phyloP scores from a whole-genome alignment of 2,113 vertebrate species.

The Colossoma macropomum region DNA sequence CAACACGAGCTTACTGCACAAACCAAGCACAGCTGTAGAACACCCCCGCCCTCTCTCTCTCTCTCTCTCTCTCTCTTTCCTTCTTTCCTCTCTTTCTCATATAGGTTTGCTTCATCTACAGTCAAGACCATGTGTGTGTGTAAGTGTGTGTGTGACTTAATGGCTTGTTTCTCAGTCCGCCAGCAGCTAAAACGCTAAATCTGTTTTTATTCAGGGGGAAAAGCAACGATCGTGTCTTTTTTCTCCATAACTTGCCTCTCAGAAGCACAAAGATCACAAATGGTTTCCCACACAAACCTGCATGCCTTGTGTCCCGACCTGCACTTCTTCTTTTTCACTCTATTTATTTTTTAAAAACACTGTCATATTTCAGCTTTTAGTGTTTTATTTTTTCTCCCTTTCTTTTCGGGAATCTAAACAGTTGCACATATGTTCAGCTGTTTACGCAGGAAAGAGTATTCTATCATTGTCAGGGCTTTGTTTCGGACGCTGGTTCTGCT shows the following conservation, averaged over 20 bases:
- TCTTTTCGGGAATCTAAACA: constrained; percentile 37
- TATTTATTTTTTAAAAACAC: not conserved
- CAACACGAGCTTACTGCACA: constrained; percentile 70
- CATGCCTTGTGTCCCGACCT: not conserved
- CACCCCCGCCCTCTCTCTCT: not conserved
- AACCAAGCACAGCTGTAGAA: constrained; percentile 73
- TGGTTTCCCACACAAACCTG: not conserved
- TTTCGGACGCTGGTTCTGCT: not conserved
- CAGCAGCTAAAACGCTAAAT: constrained; percentile 42
- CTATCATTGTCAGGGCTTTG: not conserved
- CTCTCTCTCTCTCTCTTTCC: not conserved
- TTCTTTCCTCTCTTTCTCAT: not conserved
- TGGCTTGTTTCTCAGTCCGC: constrained; percentile 34
- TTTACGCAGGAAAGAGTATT: not conserved
- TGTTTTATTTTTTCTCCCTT: constrained; percentile 45
- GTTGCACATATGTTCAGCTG: not conserved
- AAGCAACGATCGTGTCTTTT: constrained; percentile 22
- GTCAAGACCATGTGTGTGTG: constrained; percentile 51
- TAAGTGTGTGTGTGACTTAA: constrained; percentile 32
- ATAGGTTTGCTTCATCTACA: constrained; percentile 37
- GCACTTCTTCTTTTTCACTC: not conserved
- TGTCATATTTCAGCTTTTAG: constrained; percentile 5
- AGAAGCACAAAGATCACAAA: not conserved
- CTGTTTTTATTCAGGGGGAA: constrained; percentile 32
- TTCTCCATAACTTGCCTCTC: constrained; percentile 25